Evolutionary conservation across 2,888 invertebrate species (phyloP), one percentile per base, ranked within the genome.

Genomic region (Encarsia formosa): DNA sequence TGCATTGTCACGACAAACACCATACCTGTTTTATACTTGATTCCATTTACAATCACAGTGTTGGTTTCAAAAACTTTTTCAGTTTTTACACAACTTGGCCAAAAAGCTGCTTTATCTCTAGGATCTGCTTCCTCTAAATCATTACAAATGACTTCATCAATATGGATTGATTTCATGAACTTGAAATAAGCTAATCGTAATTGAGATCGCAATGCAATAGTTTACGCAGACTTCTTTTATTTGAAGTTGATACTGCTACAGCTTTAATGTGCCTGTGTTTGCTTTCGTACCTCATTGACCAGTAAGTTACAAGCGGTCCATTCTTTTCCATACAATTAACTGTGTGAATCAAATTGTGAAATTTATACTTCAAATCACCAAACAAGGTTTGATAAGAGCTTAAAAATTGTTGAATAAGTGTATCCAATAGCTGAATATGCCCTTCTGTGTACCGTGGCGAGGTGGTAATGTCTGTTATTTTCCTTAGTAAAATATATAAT

Each of bases 401-500:
- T 20, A 47, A 39, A 23, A 39, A 18, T 5, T 31, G 5, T 3
- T 29, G 18, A 16, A 39, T 31, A 15, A 31, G 11, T 2, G 5
- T 3, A 15, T 31, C 22, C 4, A 47, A 15, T 16, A 15, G 9
- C 15, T 31, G 8, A 2, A 31, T 20, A 9, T 47, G 31, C 15
- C 35, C 39, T n/a, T 47, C 8, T 11, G 18, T 22, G 3, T 22
- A 16, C 5, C 24, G 8, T 13, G 39, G 40, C 11, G 32, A 40
- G 4, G 20, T 29, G 2, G 23, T 5, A 22, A 47, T 22, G 4
- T 4, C 38, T 15, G 39, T 39, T 20, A 47, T 47, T 40, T 39
- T 39, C 4, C 40, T 4, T n/a, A 47, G 19, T 19, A 47, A 19
- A n/a, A 47, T 20, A n/a, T 47, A 47, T 18, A 47, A 13, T 16